Evolutionary conservation across 1,140 invertebrate species (phyloP), one percentile per base, ranked within the genome.

Genomic region (Aphelinus atriplicis): DNA sequence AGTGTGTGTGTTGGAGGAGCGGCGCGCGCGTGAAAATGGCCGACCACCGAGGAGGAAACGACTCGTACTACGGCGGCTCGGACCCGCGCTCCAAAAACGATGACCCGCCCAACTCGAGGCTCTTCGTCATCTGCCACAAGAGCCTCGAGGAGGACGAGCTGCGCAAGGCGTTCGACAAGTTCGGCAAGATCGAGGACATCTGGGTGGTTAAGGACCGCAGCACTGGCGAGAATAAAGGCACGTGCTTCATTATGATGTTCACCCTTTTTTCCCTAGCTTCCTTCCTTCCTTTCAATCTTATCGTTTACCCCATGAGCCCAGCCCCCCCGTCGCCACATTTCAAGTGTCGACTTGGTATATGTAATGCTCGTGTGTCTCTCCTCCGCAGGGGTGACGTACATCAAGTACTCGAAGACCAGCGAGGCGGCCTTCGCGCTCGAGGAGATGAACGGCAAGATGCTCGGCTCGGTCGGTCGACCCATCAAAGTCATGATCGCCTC

Each of bases 401-500:
- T 96, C 3, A 95, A 96, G 86, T 96, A 92, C 86, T 90, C 90
- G 1, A 96, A 95, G 88, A 96, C 95, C 1, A 95, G 94, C 0
- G 93, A 95, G 85, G 95, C 95, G 10, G 95, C 95, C 2, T 88
- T 90, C 72, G 95, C 95, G 7, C 91, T 96, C 71, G 93, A 96
- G 86, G 92, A 93, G 79, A 94, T 97, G 92, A 96, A 97, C 87
- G 94, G 95, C 7, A 94, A 94, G 86, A 90, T 90, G 77, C 89
- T 97, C 69, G 91, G 91, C 61, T 91, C 91, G 76, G 90, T 92
- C 67, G 91, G 91, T 45, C 92, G 95, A 83, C 94, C 94, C 9
- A 90, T 97, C 1, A 97, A 97, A 91, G 96, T 97, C 66, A 92
- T 96, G 89, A 93, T 96, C 80, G 95, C 95, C 57, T 91, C 94